phyloP scores from a whole-genome alignment of 2,888 invertebrate species.

The Phragmatobia fuliginosa region DNA sequence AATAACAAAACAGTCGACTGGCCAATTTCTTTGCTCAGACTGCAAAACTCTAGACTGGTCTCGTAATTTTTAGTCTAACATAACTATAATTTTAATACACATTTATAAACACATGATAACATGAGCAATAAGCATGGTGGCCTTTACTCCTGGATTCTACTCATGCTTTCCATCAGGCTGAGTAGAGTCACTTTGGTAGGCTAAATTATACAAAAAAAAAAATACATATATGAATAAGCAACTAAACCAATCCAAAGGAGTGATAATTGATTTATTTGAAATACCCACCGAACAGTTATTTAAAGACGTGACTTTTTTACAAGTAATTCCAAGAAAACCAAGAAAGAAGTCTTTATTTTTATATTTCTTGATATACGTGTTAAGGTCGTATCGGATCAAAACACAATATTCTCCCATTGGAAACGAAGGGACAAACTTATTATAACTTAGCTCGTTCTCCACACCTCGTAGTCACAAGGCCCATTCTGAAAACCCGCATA shows the following conservation, averaged over 20 bases:
- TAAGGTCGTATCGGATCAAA: constrained; percentile 65
- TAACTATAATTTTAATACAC: too few relatives aligned
- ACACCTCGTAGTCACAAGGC: constrained; percentile 71
- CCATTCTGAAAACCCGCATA: constrained; percentile 73
- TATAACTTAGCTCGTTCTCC: constrained; percentile 82
- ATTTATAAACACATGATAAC: neutral
- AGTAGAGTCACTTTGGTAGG: too few relatives aligned
- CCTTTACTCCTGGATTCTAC: too few relatives aligned
- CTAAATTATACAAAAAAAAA: too few relatives aligned
- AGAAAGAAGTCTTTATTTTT: neutral
- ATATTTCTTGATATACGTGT: constrained; percentile 33
- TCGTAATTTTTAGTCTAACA: too few relatives aligned
- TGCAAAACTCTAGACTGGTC: too few relatives aligned
- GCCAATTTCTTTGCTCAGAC: neutral
- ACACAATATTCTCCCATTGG: constrained; percentile 68
- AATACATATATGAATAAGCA: too few relatives aligned
- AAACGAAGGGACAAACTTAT: constrained; percentile 76
- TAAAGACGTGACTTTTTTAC: neutral
- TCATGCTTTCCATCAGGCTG: too few relatives aligned
- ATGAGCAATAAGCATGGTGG: too few relatives aligned
- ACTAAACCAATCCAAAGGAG: too few relatives aligned
- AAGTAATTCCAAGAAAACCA: neutral
- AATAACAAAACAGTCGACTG: neutral
- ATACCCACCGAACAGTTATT: neutral
- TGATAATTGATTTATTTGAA: too few relatives aligned